Evolutionary conservation across 2,113 vertebrate species (phyloP).

Genomic region (Lophura nycthemera): DNA sequence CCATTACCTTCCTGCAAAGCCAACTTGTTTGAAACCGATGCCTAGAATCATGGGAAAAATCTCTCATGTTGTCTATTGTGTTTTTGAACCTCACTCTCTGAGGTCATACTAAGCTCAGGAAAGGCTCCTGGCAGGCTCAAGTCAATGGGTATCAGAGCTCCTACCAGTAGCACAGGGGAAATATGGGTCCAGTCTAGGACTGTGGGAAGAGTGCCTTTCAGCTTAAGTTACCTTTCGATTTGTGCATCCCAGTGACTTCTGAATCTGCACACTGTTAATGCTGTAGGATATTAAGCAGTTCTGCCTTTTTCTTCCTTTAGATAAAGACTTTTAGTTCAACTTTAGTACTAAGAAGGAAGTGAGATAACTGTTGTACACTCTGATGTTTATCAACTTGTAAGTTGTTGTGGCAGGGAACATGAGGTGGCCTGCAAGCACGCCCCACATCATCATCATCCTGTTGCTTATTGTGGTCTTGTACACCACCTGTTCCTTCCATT

Average conservation of each 20-base stretch:
- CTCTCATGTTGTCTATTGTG: neutral
- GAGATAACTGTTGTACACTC: neutral
- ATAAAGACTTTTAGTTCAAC: slow-evolving; percentile 50
- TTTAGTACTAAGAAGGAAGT: neutral
- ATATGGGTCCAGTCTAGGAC: accelerated
- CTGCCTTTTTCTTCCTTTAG: neutral
- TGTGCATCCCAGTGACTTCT: neutral
- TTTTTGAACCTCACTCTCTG: neutral
- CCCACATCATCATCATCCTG: neutral
- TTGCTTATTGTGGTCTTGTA: neutral
- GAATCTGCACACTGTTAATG: neutral
- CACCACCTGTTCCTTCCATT: neutral
- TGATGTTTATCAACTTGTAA: neutral
- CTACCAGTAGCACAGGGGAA: neutral
- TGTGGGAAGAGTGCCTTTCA: neutral
- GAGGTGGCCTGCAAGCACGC: neutral
- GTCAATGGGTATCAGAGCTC: neutral
- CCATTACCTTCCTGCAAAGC: neutral
- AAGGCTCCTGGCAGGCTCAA: neutral
- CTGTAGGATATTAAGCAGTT: neutral
- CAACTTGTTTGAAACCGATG: neutral
- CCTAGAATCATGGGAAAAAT: neutral
- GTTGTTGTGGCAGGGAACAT: neutral
- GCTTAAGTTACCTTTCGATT: neutral
- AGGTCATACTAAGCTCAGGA: neutral